Base-by-base conservation (phyloP, 2,797 vertebrate genomes). In the Calcarius lapponicus region DNA sequence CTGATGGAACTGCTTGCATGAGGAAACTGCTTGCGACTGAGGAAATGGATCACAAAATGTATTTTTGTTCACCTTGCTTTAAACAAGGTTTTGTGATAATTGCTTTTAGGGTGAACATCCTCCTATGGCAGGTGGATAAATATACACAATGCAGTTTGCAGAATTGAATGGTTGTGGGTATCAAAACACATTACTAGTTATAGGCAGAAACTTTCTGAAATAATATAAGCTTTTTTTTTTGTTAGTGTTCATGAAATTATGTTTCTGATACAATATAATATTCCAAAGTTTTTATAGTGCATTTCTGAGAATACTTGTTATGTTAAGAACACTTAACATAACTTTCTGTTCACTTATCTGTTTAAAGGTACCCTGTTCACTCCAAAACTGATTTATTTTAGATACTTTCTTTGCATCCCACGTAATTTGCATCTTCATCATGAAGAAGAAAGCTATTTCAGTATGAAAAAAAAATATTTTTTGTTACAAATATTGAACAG, bases 11-110 rank as follows among this genome's bases (percentile, higher is more conserved):
- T 65, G 38, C 34, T 88, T 76, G 25, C n/a, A 6, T 57, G 70
- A 81, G 48, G 36, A 40, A 61, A 29, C 36, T 61, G 19, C 60
- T 56, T 86, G 36, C 1, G 11, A 26, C 28, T 1, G 16, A 88
- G 71, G 78, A 93, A 83, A 26, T 36, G 36, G 56, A 76, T 84
- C 62, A 56, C 73, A 66, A 65, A 65, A 65, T 20, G 11, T 74
- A 15, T 84, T 94, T 88, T n/a, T 66, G 42, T 79, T 90, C 71
- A 65, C 42, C 8, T 40, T 61, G 51, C 60, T 94, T 88, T 82
- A 79, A 91, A 81, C 3, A 6, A 2, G 51, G 13, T 66, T 88
- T 79, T 82, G 48, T 69, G 75, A 26, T 80, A 80, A 60, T 70
- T 88, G 5, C 36, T 17, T 79, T 60, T 91, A 70, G 15, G 36